phyloP scores from a whole-genome alignment of 1,140 invertebrate species.

The Lycorma delicatula region DNA sequence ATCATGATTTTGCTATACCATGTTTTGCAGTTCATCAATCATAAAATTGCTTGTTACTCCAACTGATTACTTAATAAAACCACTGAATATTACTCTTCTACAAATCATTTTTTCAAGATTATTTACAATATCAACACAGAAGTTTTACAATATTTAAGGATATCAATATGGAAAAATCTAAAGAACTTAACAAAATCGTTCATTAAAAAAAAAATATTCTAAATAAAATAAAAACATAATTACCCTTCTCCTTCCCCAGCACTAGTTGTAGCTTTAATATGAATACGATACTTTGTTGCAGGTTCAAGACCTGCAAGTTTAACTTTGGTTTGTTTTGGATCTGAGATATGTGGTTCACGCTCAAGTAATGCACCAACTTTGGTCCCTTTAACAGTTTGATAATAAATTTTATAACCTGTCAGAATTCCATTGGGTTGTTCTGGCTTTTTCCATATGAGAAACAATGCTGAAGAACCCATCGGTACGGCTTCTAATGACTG shows the following conservation, averaged over 20 bases:
- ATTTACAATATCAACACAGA: too few species aligned
- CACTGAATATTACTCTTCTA: too few species aligned
- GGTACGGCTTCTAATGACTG: conserved; percentile 72
- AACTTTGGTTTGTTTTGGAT: conserved; percentile 65
- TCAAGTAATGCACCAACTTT: conserved; percentile 56
- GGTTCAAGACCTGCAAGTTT: conserved; percentile 78
- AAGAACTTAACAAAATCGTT: too few species aligned
- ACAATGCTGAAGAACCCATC: conserved; percentile 79
- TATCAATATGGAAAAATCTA: too few species aligned
- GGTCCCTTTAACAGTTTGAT: conserved; percentile 68
- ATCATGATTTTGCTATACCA: too few species aligned
- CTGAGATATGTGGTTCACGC: conserved; percentile 62
- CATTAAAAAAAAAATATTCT: conserved; percentile 4
- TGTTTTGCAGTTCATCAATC: too few species aligned
- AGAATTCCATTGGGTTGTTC: conserved; percentile 87
- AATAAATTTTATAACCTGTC: conserved; percentile 88
- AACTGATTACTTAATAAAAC: too few species aligned
- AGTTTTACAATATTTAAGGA: too few species aligned
- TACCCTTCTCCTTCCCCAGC: conserved; percentile 72
- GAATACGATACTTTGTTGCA: conserved; percentile 81
- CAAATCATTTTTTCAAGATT: too few species aligned
- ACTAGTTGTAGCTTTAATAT: conserved; percentile 70
- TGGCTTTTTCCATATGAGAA: conserved; percentile 86
- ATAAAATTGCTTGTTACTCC: too few species aligned
- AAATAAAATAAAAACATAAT: conserved; percentile 27